These are phyloP conservation scores for Pyrgus malvae DNA, from an alignment of 2,888 invertebrate species.

Conservation along the genomic window DNA sequence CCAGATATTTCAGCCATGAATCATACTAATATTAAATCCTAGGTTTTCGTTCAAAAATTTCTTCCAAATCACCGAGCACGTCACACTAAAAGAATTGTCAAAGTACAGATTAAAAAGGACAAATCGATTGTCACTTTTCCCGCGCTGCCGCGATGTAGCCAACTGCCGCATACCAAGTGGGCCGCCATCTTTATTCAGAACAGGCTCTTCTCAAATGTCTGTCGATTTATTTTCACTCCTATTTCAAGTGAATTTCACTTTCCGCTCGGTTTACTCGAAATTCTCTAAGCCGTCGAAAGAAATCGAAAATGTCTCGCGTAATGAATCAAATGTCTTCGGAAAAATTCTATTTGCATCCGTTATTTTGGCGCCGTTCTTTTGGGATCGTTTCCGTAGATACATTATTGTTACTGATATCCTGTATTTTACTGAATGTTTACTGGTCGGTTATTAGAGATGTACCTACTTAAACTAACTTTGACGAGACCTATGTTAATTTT, in stretches of 20 bases:
- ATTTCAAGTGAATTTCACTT: constrained; percentile 66
- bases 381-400: neutral
- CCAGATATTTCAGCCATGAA: too few species aligned
- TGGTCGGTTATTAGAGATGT: too few species aligned
- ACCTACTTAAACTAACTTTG: too few species aligned
- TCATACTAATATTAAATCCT: too few species aligned
- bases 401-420: neutral
- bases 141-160: constrained; percentile 38
- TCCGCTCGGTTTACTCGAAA: constrained; percentile 55
- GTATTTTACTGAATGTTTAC: too few species aligned
- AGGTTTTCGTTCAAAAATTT: too few species aligned
- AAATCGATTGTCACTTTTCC: constrained; percentile 39
- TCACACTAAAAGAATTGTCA: neutral
- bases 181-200: constrained; percentile 49
- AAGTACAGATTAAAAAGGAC: constrained; percentile 26
- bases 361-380: constrained; percentile 5
- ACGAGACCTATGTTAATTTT: too few species aligned
- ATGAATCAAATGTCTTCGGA: constrained; percentile 27
- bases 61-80: neutral
- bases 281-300: constrained; percentile 37
- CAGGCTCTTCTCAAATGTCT: constrained; percentile 46
- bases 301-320: constrained; percentile 35
- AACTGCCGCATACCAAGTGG: constrained; percentile 36
- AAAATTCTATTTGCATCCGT: constrained; percentile 23
- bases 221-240: constrained; percentile 62